Conservation (phyloP, 2,888 invertebrate genomes). For the Limnephilus rhombicus region DNA sequence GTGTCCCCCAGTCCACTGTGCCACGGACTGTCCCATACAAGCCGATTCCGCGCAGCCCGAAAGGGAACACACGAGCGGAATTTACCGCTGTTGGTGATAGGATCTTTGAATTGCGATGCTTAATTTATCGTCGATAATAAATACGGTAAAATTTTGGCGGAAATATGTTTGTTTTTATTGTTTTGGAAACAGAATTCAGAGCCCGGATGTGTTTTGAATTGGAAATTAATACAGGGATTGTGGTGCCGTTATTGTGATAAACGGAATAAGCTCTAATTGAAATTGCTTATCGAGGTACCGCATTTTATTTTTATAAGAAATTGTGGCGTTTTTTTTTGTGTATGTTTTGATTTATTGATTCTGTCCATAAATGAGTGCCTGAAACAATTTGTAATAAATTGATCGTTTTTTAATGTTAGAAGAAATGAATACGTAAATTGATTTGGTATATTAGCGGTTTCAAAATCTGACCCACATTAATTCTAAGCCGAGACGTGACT, state of each 20-base stretch:
- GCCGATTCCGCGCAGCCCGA: background rate
- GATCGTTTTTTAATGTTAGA: background rate
- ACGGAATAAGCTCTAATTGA: conserved; percentile 7
- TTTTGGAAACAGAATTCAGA: conserved; percentile 24
- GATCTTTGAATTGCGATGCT: conserved; percentile 40
- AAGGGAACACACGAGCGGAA: conserved; percentile 8
- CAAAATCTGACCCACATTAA: background rate
- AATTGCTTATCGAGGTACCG: background rate
- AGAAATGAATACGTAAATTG: background rate
- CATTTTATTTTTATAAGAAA: background rate
- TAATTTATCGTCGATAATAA: conserved; percentile 45
- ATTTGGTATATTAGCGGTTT: background rate
- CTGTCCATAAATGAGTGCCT: background rate
- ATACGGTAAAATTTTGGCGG: conserved; percentile 37
- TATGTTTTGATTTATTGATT: background rate
- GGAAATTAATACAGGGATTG: conserved; percentile 33
- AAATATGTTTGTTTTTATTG: conserved; percentile 44
- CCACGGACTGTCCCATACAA: background rate
- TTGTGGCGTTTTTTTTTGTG: background rate
- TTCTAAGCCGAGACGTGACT: no score
- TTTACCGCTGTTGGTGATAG: conserved; percentile 36
- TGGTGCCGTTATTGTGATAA: conserved; percentile 17
- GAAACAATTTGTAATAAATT: background rate
- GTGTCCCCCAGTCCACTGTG: background rate
- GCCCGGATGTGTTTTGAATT: conserved; percentile 34